Evolutionary conservation across 1,140 invertebrate species (phyloP).

Genomic region (Pseudobourletiella spinata): DNA sequence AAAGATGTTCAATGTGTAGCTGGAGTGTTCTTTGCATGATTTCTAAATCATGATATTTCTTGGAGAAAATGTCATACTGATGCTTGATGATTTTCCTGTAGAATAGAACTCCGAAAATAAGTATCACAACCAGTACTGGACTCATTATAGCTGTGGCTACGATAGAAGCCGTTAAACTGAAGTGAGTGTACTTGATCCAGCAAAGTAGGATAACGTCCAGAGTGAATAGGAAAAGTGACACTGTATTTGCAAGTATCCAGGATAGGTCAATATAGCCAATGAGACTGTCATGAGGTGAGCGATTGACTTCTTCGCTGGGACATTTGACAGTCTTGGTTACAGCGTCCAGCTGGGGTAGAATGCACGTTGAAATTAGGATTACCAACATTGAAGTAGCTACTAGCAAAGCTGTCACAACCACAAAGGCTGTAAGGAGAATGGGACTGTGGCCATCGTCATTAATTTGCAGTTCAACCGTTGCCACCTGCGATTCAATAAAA

Average conservation of each 20-base stretch:
- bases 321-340: slow-evolving; percentile 34
- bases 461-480: slow-evolving; percentile 34
- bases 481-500: slow-evolving; percentile 21
- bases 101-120: slow-evolving; percentile 28
- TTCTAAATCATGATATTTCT: slow-evolving; percentile 29
- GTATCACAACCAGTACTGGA: slow-evolving; percentile 29
- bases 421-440: slow-evolving; percentile 22
- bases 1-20: not conserved
- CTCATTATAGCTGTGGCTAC: slow-evolving; percentile 33
- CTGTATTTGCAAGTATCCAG: slow-evolving; percentile 32
- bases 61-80: slow-evolving; percentile 25
- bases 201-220: slow-evolving; percentile 32
- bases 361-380: slow-evolving; percentile 58
- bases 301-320: slow-evolving; percentile 9
- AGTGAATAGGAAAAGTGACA: slow-evolving; percentile 31
- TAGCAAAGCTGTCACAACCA: slow-evolving; percentile 43
- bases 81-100: slow-evolving; percentile 31
- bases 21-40: slow-evolving; percentile 6
- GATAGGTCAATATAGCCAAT: slow-evolving; percentile 24
- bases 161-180: slow-evolving; percentile 14
- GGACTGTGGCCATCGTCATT: slow-evolving; percentile 23
- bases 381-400: slow-evolving; percentile 55
- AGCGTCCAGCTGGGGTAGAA: slow-evolving; percentile 44
- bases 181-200: slow-evolving; percentile 31
- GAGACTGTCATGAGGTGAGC: slow-evolving; percentile 32